These are phyloP conservation scores for Artemia franciscana DNA, from an alignment of 1,140 invertebrate genomes.

Conservation along the genomic window DNA sequence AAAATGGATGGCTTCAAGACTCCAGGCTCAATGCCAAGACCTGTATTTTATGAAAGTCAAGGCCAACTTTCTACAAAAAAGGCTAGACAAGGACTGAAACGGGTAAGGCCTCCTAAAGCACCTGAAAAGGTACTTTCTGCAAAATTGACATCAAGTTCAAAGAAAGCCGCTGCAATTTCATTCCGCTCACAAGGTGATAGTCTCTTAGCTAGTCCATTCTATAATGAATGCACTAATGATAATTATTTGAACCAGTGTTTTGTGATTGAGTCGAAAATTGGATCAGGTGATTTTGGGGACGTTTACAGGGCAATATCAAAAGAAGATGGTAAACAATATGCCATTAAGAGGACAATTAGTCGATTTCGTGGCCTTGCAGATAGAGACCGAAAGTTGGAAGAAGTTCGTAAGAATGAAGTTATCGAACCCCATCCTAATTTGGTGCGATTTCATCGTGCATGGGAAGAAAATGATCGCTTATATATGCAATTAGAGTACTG, in stretches of 20 bases:
- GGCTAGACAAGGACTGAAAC: neutral
- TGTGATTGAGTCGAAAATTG: constrained; percentile 31
- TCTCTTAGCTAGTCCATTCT: constrained; percentile 13
- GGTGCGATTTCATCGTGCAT: constrained; percentile 38
- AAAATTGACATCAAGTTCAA: neutral
- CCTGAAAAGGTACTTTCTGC: neutral
- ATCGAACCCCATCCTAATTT: constrained; percentile 39
- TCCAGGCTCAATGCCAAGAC: neutral
- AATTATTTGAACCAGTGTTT: constrained; percentile 40
- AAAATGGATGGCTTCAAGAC: neutral
- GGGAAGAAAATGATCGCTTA: constrained; percentile 42
- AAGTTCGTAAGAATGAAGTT: constrained; percentile 41
- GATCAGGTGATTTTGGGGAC: constrained; percentile 46
- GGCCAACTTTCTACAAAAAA: neutral
- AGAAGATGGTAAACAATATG: constrained; percentile 38
- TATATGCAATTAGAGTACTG: constrained; percentile 52
- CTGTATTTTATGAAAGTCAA: neutral
- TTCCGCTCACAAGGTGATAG: neutral
- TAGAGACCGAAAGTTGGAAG: constrained; percentile 33
- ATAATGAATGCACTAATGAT: constrained; percentile 15
- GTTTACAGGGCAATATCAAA: constrained; percentile 38
- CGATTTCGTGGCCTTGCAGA: constrained; percentile 33
- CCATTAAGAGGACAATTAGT: constrained; percentile 37
- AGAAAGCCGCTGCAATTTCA: neutral
- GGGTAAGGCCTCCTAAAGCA: neutral